These are phyloP conservation scores for Anhinga anhinga DNA, from an alignment of 2,113 vertebrate species.

Conservation along the genomic window DNA sequence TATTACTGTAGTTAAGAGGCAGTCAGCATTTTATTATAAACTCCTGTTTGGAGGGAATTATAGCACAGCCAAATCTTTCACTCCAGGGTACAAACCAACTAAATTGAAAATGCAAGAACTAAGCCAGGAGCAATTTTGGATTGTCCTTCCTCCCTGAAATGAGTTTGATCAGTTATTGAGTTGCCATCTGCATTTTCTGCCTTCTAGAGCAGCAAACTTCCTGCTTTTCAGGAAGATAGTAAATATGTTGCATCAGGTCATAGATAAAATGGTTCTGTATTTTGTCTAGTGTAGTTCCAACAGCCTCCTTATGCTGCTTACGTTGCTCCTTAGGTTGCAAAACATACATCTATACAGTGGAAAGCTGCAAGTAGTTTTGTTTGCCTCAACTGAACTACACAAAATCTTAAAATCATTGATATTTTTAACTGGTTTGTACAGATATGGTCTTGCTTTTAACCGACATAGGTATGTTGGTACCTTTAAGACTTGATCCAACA, in stretches of 20 bases:
- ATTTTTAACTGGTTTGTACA: background rate
- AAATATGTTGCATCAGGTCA: background rate
- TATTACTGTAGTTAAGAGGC: background rate
- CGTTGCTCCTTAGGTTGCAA: background rate
- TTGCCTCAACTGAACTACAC: background rate
- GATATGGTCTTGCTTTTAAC: background rate
- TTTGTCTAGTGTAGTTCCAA: background rate
- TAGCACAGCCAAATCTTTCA: background rate
- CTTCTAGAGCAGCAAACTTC: background rate
- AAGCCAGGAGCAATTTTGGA: background rate
- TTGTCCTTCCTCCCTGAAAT: background rate
- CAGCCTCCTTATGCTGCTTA: background rate
- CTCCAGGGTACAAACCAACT: background rate
- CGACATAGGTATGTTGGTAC: background rate
- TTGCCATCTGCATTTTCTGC: background rate
- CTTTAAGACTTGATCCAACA: background rate
- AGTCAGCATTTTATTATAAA: background rate
- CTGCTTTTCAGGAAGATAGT: background rate
- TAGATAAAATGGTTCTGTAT: background rate
- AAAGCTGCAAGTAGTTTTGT: background rate
- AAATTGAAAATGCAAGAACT: background rate
- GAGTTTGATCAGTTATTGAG: background rate
- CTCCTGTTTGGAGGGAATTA: background rate
- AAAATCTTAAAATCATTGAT: background rate
- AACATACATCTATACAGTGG: background rate